These are phyloP conservation scores for Heteropelma amictum DNA, from an alignment of 2,888 invertebrate species.

Conservation along the genomic window DNA sequence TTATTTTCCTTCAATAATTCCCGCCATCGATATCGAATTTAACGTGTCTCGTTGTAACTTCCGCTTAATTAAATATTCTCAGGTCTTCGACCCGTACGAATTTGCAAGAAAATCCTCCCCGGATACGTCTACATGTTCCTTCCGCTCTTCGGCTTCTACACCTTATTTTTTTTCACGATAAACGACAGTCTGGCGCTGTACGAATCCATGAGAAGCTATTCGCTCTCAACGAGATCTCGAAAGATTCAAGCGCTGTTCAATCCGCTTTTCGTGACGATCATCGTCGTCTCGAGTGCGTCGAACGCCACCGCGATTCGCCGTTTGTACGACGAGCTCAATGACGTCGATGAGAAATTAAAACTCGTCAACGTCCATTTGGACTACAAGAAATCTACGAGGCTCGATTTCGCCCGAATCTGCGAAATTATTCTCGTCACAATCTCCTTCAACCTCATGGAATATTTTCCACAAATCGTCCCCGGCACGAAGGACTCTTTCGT, in stretches of 20 bases:
- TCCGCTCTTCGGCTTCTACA: conserved; percentile 31
- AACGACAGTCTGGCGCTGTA: conserved; percentile 26
- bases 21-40: too few relatives aligned
- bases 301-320: conserved; percentile 4
- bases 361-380: conserved; percentile 45
- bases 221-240: conserved; percentile 18
- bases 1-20: too few relatives aligned
- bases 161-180: conserved; percentile 20
- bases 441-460: conserved; percentile 51
- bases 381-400: conserved; percentile 34
- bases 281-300: conserved; percentile 29
- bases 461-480: conserved; percentile 44
- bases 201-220: conserved; percentile 11
- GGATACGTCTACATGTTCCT: conserved; percentile 51
- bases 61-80: neutral
- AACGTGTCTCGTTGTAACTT: neutral
- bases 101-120: conserved; percentile 28
- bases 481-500: conserved; percentile 15
- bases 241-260: conserved; percentile 18
- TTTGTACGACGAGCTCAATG: conserved; percentile 21
- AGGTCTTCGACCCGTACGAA: conserved; percentile 52
- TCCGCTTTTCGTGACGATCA: conserved; percentile 37
- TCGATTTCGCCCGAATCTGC: conserved; percentile 27
- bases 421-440: conserved; percentile 46
- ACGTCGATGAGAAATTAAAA: conserved; percentile 51